Base-by-base conservation (phyloP, 2,113 vertebrate genomes). In the Hippocampus barbouri region DNA sequence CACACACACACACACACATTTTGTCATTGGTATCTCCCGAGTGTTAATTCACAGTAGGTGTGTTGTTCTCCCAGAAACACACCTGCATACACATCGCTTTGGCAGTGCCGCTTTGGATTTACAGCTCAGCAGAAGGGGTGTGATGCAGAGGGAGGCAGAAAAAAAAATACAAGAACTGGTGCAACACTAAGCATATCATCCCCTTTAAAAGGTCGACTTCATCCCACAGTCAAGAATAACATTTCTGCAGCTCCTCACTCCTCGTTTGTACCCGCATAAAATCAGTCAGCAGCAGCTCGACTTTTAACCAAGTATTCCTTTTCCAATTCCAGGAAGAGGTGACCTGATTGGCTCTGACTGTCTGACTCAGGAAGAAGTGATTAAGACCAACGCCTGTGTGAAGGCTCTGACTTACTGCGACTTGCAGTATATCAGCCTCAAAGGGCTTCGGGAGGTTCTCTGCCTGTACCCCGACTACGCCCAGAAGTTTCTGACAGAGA, bases 331-430 rank as follows among this genome's bases (percentile, higher is more conserved):
- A 94, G 93, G 93, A 27, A 90, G 93, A 4, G 93, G 93, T 0
- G 93, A 94, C 75, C 83, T 94, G 82, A 94, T 94, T 34, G 93
- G 93, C 78, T 93, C 91, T 0, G 92, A 94, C 86, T 92, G 90
- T 34, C 84, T 94, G 72, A 92, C 91, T 15, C 91, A 91, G 71
- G 91, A 93, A 73, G 92, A 92, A 49, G 92, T 93, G 79, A 94
- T 94, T 41, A 94, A 94, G 89, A 94, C 93, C 51, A 94, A 94
- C 16, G 93, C 93, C 65, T 93, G 93, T 6, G 93, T 94, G 78
- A 94, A 94, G 74, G 92, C 93, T 0, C 84, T 94, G 72, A 94
- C 93, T n/a, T 94, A 94, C 88, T 94, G 93, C 21, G 93, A 94
- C 82, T 90, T 94, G 66, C 93, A 94, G 87, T 93, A 93, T 79